Percentiles rank a stretch among this genome's conserved stretches.
Conservation (phyloP, 2,888 invertebrate species). For the Nomada goodeniana region DNA sequence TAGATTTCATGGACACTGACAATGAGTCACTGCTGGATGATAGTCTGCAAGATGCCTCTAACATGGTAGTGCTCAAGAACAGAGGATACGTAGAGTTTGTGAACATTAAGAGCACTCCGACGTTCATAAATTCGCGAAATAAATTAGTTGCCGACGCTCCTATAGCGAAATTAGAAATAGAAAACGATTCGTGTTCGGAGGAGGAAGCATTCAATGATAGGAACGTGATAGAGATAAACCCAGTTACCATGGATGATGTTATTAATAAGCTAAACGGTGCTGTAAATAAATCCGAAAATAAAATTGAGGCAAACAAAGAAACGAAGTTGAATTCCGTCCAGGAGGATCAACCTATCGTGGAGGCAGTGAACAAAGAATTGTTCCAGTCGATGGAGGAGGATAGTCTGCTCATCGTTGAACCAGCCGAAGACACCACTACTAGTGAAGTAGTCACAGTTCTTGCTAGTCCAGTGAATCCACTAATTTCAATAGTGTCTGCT, state of each 20-base stretch:
- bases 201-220: slow-evolving; percentile 71
- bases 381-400: slow-evolving; percentile 86
- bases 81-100: slow-evolving; percentile 89
- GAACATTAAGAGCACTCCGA: slow-evolving; percentile 80
- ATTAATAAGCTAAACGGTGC: slow-evolving; percentile 72
- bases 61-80: slow-evolving; percentile 86
- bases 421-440: slow-evolving; percentile 87
- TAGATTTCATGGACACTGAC: slow-evolving; percentile 95
- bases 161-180: slow-evolving; percentile 79
- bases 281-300: slow-evolving; percentile 21
- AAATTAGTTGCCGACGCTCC: slow-evolving; percentile 70
- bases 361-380: slow-evolving; percentile 80
- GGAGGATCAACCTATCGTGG: slow-evolving; percentile 84
- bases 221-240: slow-evolving; percentile 81
- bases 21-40: slow-evolving; percentile 91
- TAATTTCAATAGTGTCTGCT: slow-evolving; percentile 54
- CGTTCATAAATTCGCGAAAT: background rate
- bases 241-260: slow-evolving; percentile 81
- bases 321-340: slow-evolving; percentile 54
- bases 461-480: slow-evolving; percentile 85
- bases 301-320: slow-evolving; percentile 1
- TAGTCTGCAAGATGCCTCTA: slow-evolving; percentile 86
- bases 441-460: slow-evolving; percentile 86
- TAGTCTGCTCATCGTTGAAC: slow-evolving; percentile 86
- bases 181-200: slow-evolving; percentile 78